Evolutionary conservation across 2,888 invertebrate genomes (phyloP).

Genomic region (Amphipoea oculea): DNA sequence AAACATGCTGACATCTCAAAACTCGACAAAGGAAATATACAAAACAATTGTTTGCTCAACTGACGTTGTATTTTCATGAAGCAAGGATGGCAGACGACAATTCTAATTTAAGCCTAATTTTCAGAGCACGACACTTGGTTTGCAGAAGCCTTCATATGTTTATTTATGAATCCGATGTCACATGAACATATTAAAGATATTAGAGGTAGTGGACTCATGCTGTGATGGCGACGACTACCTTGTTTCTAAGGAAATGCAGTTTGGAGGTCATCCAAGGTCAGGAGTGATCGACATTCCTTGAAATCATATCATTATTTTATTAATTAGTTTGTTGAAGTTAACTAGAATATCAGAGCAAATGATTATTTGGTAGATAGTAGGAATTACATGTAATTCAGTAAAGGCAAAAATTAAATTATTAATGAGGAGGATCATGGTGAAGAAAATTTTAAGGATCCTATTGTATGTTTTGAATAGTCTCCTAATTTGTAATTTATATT

Average conservation of each 20-base stretch:
- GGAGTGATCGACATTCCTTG: background rate
- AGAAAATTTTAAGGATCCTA: background rate
- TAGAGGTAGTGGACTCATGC: slow-evolving; percentile 40
- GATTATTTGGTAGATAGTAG: background rate
- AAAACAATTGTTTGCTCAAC: slow-evolving; percentile 31
- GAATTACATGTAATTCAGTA: background rate
- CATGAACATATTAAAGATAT: slow-evolving; percentile 63
- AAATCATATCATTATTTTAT: slow-evolving; percentile 1
- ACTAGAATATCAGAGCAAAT: background rate
- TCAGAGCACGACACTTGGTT: slow-evolving; percentile 77
- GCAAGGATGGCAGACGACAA: slow-evolving; percentile 72
- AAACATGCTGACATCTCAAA: slow-evolving; percentile 4
- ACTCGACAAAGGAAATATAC: slow-evolving; percentile 30
- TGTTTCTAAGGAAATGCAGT: slow-evolving; percentile 51
- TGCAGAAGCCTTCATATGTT: slow-evolving; percentile 71
- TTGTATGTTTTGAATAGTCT: background rate
- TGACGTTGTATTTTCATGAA: slow-evolving; percentile 58
- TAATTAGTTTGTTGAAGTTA: background rate
- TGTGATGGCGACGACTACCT: slow-evolving; percentile 29
- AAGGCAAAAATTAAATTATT: too few relatives aligned
- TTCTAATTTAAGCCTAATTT: slow-evolving; percentile 84
- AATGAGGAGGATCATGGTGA: background rate
- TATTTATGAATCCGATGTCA: slow-evolving; percentile 72
- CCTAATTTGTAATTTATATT: background rate
- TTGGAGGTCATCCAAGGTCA: slow-evolving; percentile 22